Percentiles rank a stretch among this genome's conserved stretches.
Conservation (phyloP, 2,113 vertebrate genomes). For the Chiloscyllium plagiosum region DNA sequence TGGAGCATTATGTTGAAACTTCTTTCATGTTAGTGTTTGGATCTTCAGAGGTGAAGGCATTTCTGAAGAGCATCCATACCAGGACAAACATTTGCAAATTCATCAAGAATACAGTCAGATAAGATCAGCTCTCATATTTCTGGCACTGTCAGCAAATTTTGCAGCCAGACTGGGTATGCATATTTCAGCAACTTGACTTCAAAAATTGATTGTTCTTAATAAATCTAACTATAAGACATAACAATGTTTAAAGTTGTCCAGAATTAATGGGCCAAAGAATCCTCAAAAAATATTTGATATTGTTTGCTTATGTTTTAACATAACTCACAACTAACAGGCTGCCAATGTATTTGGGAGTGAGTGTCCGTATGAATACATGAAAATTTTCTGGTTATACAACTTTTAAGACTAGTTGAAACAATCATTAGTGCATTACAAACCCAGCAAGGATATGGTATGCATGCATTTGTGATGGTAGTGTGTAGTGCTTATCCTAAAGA, state of each 20-base stretch:
- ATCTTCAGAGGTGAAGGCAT: neutral
- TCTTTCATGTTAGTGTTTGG: neutral
- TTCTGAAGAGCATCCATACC: neutral
- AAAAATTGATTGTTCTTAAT: slow-evolving; percentile 13
- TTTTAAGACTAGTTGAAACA: neutral
- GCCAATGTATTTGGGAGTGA: neutral
- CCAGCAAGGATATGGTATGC: neutral
- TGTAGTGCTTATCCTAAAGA: neutral
- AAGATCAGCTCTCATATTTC: slow-evolving; percentile 10
- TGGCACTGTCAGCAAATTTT: neutral
- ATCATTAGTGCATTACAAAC: neutral
- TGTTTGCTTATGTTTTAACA: neutral
- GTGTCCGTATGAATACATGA: neutral
- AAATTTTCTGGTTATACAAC: neutral
- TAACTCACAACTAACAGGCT: neutral
- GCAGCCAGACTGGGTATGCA: slow-evolving; percentile 12
- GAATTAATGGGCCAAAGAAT: neutral
- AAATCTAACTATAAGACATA: neutral
- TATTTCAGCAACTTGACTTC: neutral
- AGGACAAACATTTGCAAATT: slow-evolving; percentile 19
- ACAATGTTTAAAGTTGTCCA: neutral
- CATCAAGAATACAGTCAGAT: slow-evolving; percentile 8
- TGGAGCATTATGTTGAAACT: neutral
- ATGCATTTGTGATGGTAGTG: neutral
- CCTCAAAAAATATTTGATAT: neutral